phyloP scores from a whole-genome alignment of 2,797 vertebrate genomes.

The Phoxinus dragarum region DNA sequence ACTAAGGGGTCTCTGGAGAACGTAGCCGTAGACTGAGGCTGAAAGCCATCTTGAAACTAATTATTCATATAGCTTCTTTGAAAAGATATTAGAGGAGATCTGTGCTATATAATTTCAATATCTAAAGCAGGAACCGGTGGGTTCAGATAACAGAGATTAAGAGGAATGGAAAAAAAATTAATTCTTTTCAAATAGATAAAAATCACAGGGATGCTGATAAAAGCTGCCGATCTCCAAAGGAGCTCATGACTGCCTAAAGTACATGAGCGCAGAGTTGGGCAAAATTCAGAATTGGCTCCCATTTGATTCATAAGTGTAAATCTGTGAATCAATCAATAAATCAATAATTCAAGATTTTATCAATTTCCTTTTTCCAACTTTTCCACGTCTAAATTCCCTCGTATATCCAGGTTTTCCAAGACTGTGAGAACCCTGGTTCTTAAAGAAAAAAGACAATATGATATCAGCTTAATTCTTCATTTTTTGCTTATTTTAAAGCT shows the following conservation, averaged over 20 bases:
- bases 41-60: conserved; percentile 32
- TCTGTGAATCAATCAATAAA: background rate
- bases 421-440: background rate
- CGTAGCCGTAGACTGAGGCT: conserved; percentile 23
- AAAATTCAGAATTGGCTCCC: background rate
- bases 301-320: background rate
- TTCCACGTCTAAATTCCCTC: background rate
- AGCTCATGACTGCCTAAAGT: background rate
- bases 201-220: conserved; percentile 20
- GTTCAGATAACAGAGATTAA: conserved; percentile 45
- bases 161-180: conserved; percentile 37
- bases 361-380: background rate
- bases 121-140: conserved; percentile 16
- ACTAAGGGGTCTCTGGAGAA: conserved; percentile 49
- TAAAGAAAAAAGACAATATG: background rate
- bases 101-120: conserved; percentile 13
- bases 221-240: background rate
- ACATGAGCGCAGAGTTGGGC: background rate
- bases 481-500: background rate
- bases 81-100: conserved; percentile 46
- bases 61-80: conserved; percentile 53
- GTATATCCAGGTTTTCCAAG: background rate
- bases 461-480: background rate
- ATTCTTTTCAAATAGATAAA: conserved; percentile 37
- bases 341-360: background rate